These are phyloP conservation scores for Leucoraja ocellata DNA, from an alignment of 2,797 vertebrate genomes.

Conservation along the genomic window DNA sequence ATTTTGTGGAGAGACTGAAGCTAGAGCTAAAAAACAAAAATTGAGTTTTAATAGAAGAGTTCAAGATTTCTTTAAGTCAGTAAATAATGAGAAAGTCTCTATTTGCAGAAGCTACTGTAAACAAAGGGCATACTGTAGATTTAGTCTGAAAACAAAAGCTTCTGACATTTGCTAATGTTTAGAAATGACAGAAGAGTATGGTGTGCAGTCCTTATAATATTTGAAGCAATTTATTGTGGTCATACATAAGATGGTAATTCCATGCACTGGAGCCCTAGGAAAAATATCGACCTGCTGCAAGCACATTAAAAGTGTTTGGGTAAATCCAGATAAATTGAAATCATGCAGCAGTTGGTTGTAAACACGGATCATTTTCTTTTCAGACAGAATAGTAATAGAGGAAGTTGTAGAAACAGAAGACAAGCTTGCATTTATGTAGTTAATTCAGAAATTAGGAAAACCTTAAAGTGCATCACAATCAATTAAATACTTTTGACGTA, in stretches of 20 bases:
- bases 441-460: not conserved
- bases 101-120: not conserved
- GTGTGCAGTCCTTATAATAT: not conserved
- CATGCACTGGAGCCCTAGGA: not conserved
- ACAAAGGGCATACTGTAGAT: not conserved
- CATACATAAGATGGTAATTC: not conserved
- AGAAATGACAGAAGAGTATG: not conserved
- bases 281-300: not conserved
- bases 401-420: not conserved
- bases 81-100: not conserved
- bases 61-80: not conserved
- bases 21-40: not conserved
- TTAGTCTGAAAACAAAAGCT: not conserved
- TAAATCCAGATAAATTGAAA: not conserved
- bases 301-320: not conserved
- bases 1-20: not conserved
- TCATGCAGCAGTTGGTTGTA: too few relatives aligned
- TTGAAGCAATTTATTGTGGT: not conserved
- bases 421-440: not conserved
- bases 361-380: too few relatives aligned
- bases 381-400: not conserved
- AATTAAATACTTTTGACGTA: not conserved
- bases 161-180: not conserved
- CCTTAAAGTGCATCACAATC: not conserved
- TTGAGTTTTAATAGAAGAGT: not conserved